These are phyloP conservation scores for Sminthopsis crassicaudata DNA, from an alignment of 2,113 vertebrate genomes.

Conservation along the genomic window DNA sequence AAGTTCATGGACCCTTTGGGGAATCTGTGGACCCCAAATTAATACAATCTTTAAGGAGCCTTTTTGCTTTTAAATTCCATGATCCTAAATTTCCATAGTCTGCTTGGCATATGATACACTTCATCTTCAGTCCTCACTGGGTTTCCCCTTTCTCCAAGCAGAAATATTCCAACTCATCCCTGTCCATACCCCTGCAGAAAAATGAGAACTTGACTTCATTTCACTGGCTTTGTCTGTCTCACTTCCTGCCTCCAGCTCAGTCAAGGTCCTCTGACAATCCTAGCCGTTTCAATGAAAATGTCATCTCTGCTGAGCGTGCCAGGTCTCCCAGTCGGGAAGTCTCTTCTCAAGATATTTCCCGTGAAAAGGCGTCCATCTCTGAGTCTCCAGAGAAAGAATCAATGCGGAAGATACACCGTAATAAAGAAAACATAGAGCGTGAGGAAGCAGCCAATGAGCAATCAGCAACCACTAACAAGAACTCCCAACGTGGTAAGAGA, in stretches of 20 bases:
- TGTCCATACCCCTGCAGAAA: not conserved
- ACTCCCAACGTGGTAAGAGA: not conserved
- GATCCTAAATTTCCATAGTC: not conserved
- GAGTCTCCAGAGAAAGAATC: not conserved
- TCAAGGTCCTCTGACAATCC: not conserved
- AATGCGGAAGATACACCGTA: not conserved
- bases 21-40: not conserved
- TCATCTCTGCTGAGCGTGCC: not conserved
- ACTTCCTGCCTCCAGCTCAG: not conserved
- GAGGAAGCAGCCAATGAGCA: not conserved
- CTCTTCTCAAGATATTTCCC: not conserved
- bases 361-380: not conserved
- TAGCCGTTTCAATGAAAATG: not conserved
- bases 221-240: not conserved
- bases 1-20: not conserved
- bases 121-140: not conserved
- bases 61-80: not conserved
- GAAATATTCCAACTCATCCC: not conserved
- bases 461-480: not conserved
- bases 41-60: not conserved
- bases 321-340: not conserved
- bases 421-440: not conserved
- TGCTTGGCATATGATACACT: not conserved
- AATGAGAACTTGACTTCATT: not conserved
- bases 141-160: not conserved